phyloP scores from a whole-genome alignment of 2,797 vertebrate species.

The Vespertilio murinus region DNA sequence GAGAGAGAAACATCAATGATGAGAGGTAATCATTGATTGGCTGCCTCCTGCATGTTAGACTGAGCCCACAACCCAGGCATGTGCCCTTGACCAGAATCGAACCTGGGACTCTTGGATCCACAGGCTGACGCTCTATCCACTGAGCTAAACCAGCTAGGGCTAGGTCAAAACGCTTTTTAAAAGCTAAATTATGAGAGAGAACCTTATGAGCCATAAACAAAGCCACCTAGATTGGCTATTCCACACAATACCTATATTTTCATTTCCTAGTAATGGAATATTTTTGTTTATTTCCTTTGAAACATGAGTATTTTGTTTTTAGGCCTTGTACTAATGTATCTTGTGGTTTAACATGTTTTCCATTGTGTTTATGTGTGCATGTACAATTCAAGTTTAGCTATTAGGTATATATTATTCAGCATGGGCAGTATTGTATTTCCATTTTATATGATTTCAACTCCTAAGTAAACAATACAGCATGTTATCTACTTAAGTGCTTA shows the following conservation, averaged over 20 bases:
- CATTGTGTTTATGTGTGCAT: background rate
- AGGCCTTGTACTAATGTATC: background rate
- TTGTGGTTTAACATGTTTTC: constrained; percentile 45
- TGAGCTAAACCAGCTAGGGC: too few relatives aligned
- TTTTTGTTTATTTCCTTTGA: constrained; percentile 52
- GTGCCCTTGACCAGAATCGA: too few relatives aligned
- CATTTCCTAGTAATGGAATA: background rate
- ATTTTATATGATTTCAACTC: constrained; percentile 18
- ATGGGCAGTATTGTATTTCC: background rate
- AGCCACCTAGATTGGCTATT: background rate
- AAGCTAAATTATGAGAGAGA: constrained; percentile 33
- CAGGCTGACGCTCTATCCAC: too few relatives aligned
- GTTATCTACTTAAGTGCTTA: background rate
- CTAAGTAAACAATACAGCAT: background rate
- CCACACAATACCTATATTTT: background rate
- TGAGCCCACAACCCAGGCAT: too few relatives aligned
- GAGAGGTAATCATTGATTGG: too few relatives aligned
- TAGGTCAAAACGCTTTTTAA: constrained; percentile 17
- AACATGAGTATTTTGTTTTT: constrained; percentile 16
- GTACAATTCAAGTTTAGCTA: background rate
- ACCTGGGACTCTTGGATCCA: too few relatives aligned
- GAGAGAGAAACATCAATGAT: too few relatives aligned
- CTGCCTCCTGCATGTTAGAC: too few relatives aligned
- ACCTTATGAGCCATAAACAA: background rate
- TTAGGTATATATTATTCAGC: background rate